Evolutionary conservation across 2,113 vertebrate species (phyloP).

Genomic region (Labrus mixtus): DNA sequence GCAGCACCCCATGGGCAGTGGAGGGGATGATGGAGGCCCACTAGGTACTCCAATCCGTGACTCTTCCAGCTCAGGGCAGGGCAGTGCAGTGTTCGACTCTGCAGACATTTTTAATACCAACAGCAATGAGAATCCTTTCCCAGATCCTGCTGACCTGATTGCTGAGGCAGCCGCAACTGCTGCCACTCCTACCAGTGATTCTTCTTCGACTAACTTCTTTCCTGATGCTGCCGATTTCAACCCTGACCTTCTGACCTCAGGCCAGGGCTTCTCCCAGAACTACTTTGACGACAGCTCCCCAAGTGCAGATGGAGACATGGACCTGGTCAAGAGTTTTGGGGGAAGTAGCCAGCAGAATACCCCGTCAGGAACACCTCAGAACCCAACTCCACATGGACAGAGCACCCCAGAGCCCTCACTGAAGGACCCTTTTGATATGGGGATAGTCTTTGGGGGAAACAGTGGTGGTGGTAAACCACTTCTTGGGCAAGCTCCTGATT

Average conservation of each 20-base stretch:
- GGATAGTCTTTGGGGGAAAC: slow-evolving; percentile 79
- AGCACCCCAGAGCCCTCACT: slow-evolving; percentile 85
- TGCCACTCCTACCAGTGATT: slow-evolving; percentile 94
- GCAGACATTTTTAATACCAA: slow-evolving; percentile 95
- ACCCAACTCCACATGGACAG: slow-evolving; percentile 82
- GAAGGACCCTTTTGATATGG: slow-evolving; percentile 86
- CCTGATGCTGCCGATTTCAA: slow-evolving; percentile 95
- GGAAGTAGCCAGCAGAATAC: slow-evolving; percentile 85
- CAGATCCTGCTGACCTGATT: slow-evolving; percentile 95
- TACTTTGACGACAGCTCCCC: slow-evolving; percentile 97
- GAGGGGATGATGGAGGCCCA: slow-evolving; percentile 90
- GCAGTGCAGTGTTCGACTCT: slow-evolving; percentile 94
- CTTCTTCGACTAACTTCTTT: slow-evolving; percentile 95
- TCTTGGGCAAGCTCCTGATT: slow-evolving; percentile 88
- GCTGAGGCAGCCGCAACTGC: slow-evolving; percentile 91
- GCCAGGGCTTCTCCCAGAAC: slow-evolving; percentile 91
- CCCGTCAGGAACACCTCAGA: slow-evolving; percentile 84
- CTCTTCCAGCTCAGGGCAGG: slow-evolving; percentile 96
- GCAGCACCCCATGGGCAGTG: slow-evolving; percentile 79
- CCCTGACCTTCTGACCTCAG: slow-evolving; percentile 90
- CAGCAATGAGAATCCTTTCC: slow-evolving; percentile 94
- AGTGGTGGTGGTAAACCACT: slow-evolving; percentile 82
- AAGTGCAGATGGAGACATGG: slow-evolving; percentile 93
- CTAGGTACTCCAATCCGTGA: slow-evolving; percentile 95
- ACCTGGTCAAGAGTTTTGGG: slow-evolving; percentile 92